Base-by-base conservation (phyloP, 2,113 vertebrate species). In the Gasterosteus aculeatus region DNA sequence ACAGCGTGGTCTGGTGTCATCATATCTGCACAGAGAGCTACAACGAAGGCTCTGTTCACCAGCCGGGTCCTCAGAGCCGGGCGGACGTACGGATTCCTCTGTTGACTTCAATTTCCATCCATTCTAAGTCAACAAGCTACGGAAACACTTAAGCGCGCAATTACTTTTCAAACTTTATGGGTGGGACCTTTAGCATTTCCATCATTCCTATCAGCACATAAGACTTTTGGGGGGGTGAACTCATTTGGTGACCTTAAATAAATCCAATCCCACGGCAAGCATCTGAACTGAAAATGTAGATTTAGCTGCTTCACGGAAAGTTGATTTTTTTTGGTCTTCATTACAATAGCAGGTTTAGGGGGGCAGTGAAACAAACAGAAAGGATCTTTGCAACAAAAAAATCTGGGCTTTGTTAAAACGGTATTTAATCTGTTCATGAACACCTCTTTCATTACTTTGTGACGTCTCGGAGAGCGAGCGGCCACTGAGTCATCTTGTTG, bases 361-460 rank as follows among this genome's bases (percentile, higher is more conserved):
- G 60, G 56, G 66, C 51, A 29, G 58, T 60, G 22, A 75, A 51
- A 59, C 19, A 75, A 75, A 60, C 65, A 67, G 7, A 66, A 44
- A 74, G 9, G n/a, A 74, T 66, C 75, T 72, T 31, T 75, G 33
- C 4, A 19, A 16, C 16, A 77, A 54, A 60, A 67, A 54, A 60
- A 76, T 63, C 26, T 3, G 31, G 7, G 38, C 59, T 35, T 19
- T 15, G 39, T 71, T 68, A 26, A 26, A 26, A 26, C 22, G 1
- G 22, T 35, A 8, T 63, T 33, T 47, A 2, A 72, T 26, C n/a
- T 8, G 6, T 71, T 51, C 44, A 33, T n/a, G 47, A 49, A 51
- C 7, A 16, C 10, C n/a, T 44, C 22, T 31, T 39, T 5, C n/a
- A 10, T 10, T 42, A 39, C 19, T 38, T 38, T 31, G 11, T 39